Percentiles rank a stretch among this genome's conserved stretches.
phyloP scores from a whole-genome alignment of 2,888 invertebrate genomes.

The Polydrusus tereticollis region DNA sequence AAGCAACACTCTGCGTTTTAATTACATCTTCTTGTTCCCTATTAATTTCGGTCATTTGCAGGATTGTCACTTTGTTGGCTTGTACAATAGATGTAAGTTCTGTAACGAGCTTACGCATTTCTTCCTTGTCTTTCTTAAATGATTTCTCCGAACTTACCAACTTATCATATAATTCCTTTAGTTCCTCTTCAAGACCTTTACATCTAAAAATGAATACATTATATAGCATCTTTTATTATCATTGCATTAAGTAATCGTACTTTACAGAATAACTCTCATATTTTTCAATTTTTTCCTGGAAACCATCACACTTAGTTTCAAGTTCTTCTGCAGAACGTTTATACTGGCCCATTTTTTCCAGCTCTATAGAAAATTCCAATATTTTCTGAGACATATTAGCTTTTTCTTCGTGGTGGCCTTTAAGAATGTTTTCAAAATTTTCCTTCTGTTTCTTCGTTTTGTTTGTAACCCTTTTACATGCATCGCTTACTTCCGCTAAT shows the following conservation, averaged over 20 bases:
- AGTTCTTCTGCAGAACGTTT: constrained; percentile 38
- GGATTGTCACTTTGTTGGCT: constrained; percentile 54
- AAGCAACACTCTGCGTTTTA: constrained; percentile 52
- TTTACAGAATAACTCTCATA: constrained; percentile 49
- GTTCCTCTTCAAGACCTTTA: constrained; percentile 51
- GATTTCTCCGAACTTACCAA: constrained; percentile 45
- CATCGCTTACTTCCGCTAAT: constrained; percentile 46
- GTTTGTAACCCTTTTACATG: constrained; percentile 48
- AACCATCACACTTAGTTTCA: constrained; percentile 43
- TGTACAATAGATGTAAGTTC: constrained; percentile 55
- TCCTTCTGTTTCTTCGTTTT: constrained; percentile 50
- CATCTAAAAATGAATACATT: constrained; percentile 51
- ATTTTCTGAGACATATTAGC: constrained; percentile 47
- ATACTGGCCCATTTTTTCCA: constrained; percentile 43
- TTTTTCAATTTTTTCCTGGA: constrained; percentile 43
- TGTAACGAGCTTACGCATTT: constrained; percentile 54
- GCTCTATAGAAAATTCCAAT: constrained; percentile 42
- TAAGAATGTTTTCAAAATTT: constrained; percentile 44
- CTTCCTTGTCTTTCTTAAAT: constrained; percentile 51
- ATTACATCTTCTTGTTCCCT: constrained; percentile 55
- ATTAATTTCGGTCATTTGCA: constrained; percentile 55
- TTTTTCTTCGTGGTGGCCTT: constrained; percentile 46
- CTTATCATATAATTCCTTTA: constrained; percentile 46
- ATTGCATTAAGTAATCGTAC: constrained; percentile 34
- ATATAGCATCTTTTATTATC: no score